phyloP scores from a whole-genome alignment of 2,797 vertebrate species.

The Onychomys leucogaster region DNA sequence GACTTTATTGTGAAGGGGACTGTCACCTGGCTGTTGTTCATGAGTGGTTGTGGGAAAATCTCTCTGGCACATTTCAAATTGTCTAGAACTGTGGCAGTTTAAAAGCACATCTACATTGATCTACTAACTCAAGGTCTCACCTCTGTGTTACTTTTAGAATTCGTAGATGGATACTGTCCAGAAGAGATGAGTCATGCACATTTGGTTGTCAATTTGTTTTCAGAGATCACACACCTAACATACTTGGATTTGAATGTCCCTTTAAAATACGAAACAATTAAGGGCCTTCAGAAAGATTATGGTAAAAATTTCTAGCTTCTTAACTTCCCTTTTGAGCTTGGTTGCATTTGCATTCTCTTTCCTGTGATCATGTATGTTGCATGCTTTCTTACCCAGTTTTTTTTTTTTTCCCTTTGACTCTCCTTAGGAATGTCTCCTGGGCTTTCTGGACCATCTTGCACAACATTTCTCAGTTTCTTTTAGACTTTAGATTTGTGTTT shows the following conservation, averaged over 20 bases:
- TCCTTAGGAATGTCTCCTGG: background rate
- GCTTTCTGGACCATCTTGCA: background rate
- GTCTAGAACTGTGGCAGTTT: constrained; percentile 65
- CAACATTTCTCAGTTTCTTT: background rate
- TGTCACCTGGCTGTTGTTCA: background rate
- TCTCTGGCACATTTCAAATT: constrained; percentile 47
- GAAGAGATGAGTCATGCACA: constrained; percentile 42
- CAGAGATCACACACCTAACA: background rate
- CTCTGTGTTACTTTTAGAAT: constrained; percentile 69
- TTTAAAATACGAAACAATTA: constrained; percentile 47
- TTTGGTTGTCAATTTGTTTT: constrained; percentile 58
- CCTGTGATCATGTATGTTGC: background rate
- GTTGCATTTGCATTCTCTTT: background rate
- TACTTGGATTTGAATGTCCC: background rate
- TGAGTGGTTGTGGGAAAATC: constrained; percentile 17
- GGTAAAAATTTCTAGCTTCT: background rate
- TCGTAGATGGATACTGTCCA: constrained; percentile 54
- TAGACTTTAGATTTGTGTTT: background rate
- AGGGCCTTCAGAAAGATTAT: constrained; percentile 18
- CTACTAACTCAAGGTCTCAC: constrained; percentile 62
- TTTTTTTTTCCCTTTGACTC: background rate
- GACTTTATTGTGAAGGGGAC: constrained; percentile 38
- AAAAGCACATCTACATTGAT: constrained; percentile 70
- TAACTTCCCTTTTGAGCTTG: background rate
- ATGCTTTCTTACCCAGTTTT: background rate